phyloP scores from a whole-genome alignment of 2,888 invertebrate genomes.

The Caenorhabditis macrosperma region DNA sequence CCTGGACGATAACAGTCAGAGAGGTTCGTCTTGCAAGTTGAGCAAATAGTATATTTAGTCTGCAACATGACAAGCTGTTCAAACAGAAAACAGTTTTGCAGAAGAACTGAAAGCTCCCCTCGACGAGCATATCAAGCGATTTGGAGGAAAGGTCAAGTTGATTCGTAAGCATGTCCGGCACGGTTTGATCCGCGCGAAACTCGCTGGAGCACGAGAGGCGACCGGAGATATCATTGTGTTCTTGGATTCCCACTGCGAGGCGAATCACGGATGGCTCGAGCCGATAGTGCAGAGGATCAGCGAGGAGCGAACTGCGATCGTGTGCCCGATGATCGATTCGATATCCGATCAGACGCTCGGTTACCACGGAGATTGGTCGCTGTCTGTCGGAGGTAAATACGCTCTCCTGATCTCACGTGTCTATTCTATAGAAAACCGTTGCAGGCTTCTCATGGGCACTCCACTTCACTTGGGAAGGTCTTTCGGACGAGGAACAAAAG shows the following conservation, averaged over 20 bases:
- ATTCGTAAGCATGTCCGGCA: slow-evolving; percentile 87
- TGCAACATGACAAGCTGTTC: not conserved
- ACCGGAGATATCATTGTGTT: slow-evolving; percentile 88
- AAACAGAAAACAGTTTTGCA: slow-evolving; percentile 80
- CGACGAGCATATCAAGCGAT: slow-evolving; percentile 86
- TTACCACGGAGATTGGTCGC: slow-evolving; percentile 82
- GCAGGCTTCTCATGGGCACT: slow-evolving; percentile 82
- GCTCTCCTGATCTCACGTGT: not conserved
- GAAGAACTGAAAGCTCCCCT: slow-evolving; percentile 86
- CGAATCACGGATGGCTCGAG: slow-evolving; percentile 88
- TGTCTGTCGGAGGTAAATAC: slow-evolving; percentile 59
- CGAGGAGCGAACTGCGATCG: slow-evolving; percentile 87
- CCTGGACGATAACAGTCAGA: slow-evolving; percentile 93
- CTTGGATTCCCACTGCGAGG: slow-evolving; percentile 94
- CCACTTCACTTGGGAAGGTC: slow-evolving; percentile 84
- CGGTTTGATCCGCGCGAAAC: slow-evolving; percentile 91
- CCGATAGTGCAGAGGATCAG: slow-evolving; percentile 91
- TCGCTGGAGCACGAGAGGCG: slow-evolving; percentile 89
- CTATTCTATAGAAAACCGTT: not conserved
- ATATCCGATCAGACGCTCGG: slow-evolving; percentile 89
- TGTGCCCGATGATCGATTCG: slow-evolving; percentile 95
- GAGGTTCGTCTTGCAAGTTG: slow-evolving; percentile 35
- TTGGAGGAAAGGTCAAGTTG: slow-evolving; percentile 85
- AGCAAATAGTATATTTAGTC: not conserved
- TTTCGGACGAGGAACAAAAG: slow-evolving; percentile 85